These are phyloP conservation scores for Eupithecia dodoneata DNA, from an alignment of 2,888 invertebrate genomes.

Conservation along the genomic window DNA sequence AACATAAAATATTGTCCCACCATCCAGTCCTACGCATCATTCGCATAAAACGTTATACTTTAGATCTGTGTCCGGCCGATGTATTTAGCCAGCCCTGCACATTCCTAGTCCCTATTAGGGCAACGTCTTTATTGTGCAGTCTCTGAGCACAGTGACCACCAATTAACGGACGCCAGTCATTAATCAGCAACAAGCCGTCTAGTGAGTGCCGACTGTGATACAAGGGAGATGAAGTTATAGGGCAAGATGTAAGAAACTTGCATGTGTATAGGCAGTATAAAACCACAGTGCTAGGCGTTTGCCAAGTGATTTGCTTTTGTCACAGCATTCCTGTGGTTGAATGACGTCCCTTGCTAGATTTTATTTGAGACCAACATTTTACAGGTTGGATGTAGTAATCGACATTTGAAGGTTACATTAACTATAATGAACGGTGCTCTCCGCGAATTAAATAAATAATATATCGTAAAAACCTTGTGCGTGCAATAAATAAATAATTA, in stretches of 20 bases:
- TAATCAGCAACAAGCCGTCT: conserved; percentile 24
- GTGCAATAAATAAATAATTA: too few relatives aligned
- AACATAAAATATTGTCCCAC: not conserved
- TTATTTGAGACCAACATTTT: not conserved
- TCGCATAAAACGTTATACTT: not conserved
- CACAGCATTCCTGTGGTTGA: not conserved
- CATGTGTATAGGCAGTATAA: not conserved
- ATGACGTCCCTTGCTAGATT: not conserved
- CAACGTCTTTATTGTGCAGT: conserved; percentile 31
- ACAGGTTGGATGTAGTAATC: not conserved
- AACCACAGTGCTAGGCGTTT: not conserved
- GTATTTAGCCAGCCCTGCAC: conserved; percentile 15
- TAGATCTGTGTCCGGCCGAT: not conserved
- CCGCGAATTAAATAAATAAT: not conserved
- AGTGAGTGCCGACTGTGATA: conserved; percentile 31
- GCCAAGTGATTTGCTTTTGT: conserved; percentile 5
- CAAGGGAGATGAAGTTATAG: not conserved
- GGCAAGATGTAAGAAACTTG: not conserved
- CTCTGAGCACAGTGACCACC: conserved; percentile 29
- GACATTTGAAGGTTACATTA: not conserved
- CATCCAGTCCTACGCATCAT: not conserved
- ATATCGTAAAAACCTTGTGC: not conserved
- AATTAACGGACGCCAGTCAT: conserved; percentile 30
- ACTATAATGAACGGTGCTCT: not conserved
- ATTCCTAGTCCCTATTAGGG: conserved; percentile 27